These are phyloP conservation scores for Galendromus occidentalis DNA, from an alignment of 1,140 invertebrate species.

Conservation along the genomic window DNA sequence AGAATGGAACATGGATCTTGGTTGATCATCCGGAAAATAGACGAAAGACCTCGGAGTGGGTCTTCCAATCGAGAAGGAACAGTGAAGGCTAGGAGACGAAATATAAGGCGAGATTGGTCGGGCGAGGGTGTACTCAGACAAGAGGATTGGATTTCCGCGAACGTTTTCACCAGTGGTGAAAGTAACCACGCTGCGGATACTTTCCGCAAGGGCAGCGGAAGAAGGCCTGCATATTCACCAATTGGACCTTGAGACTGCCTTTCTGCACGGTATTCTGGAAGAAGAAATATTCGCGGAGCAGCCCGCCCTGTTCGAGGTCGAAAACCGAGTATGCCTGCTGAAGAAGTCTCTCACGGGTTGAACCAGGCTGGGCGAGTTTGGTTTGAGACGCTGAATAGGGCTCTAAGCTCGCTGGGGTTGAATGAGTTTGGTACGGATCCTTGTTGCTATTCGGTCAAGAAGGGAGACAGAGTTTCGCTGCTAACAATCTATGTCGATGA, in stretches of 20 bases:
- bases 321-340: conserved; percentile 24
- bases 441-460: background rate
- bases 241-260: conserved; percentile 21
- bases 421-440: conserved; percentile 14
- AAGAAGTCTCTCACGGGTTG: conserved; percentile 27
- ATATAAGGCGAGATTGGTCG: too few relatives aligned
- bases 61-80: too few relatives aligned
- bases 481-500: conserved; percentile 16
- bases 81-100: too few relatives aligned
- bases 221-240: conserved; percentile 18
- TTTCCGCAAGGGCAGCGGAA: conserved; percentile 19
- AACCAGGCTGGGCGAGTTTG: conserved; percentile 21
- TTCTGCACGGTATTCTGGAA: conserved; percentile 19
- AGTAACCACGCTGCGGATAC: conserved; percentile 15
- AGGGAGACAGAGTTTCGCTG: background rate
- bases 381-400: conserved; percentile 22
- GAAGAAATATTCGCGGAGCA: conserved; percentile 19
- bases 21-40: too few relatives aligned
- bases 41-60: too few relatives aligned
- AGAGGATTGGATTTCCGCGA: conserved; percentile 19
- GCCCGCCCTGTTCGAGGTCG: conserved; percentile 12
- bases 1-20: too few relatives aligned
- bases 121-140: too few relatives aligned
- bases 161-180: conserved; percentile 18
- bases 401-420: conserved; percentile 28